Evolutionary conservation across 2,888 invertebrate genomes (phyloP).

Genomic region (Keiferia lycopersicella): DNA sequence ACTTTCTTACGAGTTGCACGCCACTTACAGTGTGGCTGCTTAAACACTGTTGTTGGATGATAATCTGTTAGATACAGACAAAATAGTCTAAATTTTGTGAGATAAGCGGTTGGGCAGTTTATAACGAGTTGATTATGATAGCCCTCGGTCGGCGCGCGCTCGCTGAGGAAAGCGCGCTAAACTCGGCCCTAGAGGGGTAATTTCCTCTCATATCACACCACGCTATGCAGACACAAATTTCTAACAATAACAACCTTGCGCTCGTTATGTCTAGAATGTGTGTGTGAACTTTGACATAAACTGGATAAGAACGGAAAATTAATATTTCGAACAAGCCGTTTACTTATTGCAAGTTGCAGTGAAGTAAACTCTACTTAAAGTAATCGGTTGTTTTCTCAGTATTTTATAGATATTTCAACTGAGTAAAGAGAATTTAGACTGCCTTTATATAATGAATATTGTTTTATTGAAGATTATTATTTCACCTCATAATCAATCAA

Average conservation of each 20-base stretch:
- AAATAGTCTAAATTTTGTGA: conserved; percentile 24
- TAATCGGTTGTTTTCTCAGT: too few relatives aligned
- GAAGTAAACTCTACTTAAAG: too few relatives aligned
- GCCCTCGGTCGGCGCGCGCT: conserved; percentile 25
- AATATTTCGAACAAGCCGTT: conserved; percentile 32
- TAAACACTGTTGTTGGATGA: conserved; percentile 20
- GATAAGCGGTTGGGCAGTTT: conserved; percentile 32
- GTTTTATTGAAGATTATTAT: too few relatives aligned
- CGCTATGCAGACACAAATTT: conserved; percentile 31
- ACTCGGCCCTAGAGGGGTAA: conserved; percentile 43
- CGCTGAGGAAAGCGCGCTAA: conserved; percentile 43
- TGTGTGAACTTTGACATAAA: conserved; percentile 31
- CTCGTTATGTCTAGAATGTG: conserved; percentile 29
- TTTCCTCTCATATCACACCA: conserved; percentile 44
- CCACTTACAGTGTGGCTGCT: conserved; percentile 12
- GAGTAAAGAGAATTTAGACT: too few relatives aligned
- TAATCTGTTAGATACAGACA: conserved; percentile 22
- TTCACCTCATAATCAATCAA: too few relatives aligned
- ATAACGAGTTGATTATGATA: conserved; percentile 47
- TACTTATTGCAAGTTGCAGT: not conserved
- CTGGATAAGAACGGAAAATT: conserved; percentile 35
- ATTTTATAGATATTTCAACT: too few relatives aligned
- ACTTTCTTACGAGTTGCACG: conserved; percentile 15
- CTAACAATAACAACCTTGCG: conserved; percentile 31
- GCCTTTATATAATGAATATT: too few relatives aligned